Percentiles rank a stretch among this genome's conserved stretches.
phyloP scores from a whole-genome alignment of 2,888 invertebrate genomes.

The Melolontha melolontha region DNA sequence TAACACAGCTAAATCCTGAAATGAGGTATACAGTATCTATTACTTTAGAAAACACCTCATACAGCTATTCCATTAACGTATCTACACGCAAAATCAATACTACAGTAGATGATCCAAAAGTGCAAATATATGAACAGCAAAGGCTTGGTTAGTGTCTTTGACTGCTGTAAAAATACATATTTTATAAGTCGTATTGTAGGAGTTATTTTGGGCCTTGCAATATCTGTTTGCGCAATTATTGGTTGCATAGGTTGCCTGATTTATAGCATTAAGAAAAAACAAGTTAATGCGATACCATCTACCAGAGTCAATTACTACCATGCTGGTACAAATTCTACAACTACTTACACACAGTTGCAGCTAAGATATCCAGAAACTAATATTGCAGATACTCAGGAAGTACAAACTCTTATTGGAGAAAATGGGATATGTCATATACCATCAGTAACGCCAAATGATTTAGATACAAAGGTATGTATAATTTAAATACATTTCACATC shows the following conservation, averaged over 20 bases:
- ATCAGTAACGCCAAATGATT: conserved; percentile 58
- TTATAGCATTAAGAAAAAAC: conserved; percentile 63
- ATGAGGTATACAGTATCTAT: conserved; percentile 14
- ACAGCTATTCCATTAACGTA: conserved; percentile 9
- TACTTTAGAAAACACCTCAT: conserved; percentile 16
- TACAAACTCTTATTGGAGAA: conserved; percentile 61
- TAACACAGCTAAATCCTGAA: conserved; percentile 27
- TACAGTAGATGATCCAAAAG: conserved; percentile 6
- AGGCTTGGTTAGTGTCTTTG: conserved; percentile 26
- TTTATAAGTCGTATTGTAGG: conserved; percentile 58
- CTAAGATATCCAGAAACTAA: conserved; percentile 56
- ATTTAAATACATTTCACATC: no score
- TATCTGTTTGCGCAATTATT: conserved; percentile 65
- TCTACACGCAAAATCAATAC: conserved; percentile 38
- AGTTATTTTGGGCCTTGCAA: conserved; percentile 66
- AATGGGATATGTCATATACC: conserved; percentile 60
- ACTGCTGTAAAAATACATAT: neutral
- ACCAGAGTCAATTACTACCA: conserved; percentile 57
- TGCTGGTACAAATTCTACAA: conserved; percentile 49
- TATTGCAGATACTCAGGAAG: conserved; percentile 60
- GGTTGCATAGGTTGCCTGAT: conserved; percentile 65
- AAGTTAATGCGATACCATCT: conserved; percentile 52
- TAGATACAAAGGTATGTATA: conserved; percentile 70
- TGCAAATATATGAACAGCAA: conserved; percentile 32
- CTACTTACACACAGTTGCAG: conserved; percentile 51